Evolutionary conservation across 2,888 invertebrate species (phyloP).

Genomic region (Calameuta idolon): DNA sequence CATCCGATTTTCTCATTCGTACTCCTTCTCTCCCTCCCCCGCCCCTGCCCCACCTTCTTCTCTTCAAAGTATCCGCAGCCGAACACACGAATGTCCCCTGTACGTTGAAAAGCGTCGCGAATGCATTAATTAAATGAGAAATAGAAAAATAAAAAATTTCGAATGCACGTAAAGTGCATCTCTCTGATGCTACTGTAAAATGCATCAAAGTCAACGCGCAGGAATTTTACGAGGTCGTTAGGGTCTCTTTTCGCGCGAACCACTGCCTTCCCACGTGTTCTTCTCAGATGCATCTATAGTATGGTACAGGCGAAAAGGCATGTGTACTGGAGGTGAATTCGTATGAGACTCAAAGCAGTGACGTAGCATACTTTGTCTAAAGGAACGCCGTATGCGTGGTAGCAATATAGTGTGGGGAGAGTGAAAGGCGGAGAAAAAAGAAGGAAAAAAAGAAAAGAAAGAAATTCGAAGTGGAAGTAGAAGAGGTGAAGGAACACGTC

Average conservation of each 20-base stretch:
- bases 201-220: background rate
- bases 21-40: background rate
- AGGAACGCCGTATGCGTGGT: background rate
- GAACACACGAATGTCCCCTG: background rate
- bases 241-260: background rate
- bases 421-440: conserved; percentile 9
- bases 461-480: conserved; percentile 12
- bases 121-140: background rate
- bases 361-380: background rate
- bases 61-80: background rate
- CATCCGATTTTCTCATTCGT: background rate
- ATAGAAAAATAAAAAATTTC: background rate
- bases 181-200: background rate
- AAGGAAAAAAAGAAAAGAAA: background rate
- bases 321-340: background rate
- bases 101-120: background rate
- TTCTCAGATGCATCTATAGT: background rate
- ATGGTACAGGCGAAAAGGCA: background rate
- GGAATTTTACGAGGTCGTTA: background rate
- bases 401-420: background rate
- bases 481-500: conserved; percentile 17
- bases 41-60: no score
- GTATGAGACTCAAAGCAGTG: background rate
- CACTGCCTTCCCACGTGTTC: background rate
- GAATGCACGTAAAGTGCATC: no score